A percentile compares a stretch with the other conserved stretches of the same genome.
phyloP scores from a whole-genome alignment of 2,797 vertebrate genomes.

The Rhabdophis nuchalis region DNA sequence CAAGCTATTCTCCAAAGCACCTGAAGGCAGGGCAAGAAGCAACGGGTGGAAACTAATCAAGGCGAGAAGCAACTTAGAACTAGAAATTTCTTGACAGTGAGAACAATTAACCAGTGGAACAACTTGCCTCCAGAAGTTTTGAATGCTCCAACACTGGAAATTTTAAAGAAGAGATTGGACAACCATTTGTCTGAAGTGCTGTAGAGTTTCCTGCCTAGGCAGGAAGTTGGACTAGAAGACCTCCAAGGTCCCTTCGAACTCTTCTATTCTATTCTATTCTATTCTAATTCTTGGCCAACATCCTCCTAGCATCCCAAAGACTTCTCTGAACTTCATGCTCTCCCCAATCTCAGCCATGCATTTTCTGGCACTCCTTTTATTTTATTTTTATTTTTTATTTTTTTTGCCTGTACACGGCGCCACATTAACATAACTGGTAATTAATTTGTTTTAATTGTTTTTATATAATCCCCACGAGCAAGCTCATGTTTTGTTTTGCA shows the following conservation, averaged over 20 bases:
- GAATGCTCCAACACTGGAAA: no score
- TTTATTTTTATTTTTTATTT: background rate
- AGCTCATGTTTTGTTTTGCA: slow-evolving; percentile 71
- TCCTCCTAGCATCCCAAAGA: slow-evolving; percentile 40
- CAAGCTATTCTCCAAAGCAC: background rate
- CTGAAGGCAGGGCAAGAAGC: background rate
- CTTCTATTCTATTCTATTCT: no score
- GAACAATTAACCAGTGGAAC: no score
- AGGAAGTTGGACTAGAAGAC: background rate
- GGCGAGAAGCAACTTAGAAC: background rate
- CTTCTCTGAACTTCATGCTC: slow-evolving; percentile 56
- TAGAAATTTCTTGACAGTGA: no score
- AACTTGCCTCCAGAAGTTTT: no score
- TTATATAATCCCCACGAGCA: slow-evolving; percentile 69
- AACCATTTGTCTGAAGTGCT: no score
- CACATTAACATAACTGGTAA: slow-evolving; percentile 68
- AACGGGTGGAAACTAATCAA: background rate
- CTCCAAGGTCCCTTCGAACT: background rate
- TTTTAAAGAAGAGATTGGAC: no score
- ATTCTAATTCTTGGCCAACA: slow-evolving; percentile 17
- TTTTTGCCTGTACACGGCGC: slow-evolving; percentile 42
- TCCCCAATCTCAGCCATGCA: slow-evolving; percentile 56
- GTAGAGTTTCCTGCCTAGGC: no score
- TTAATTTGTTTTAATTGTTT: slow-evolving; percentile 74
- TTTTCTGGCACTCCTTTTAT: slow-evolving; percentile 58